phyloP scores from a whole-genome alignment of 2,797 vertebrate species.

The Phataginus tricuspis region DNA sequence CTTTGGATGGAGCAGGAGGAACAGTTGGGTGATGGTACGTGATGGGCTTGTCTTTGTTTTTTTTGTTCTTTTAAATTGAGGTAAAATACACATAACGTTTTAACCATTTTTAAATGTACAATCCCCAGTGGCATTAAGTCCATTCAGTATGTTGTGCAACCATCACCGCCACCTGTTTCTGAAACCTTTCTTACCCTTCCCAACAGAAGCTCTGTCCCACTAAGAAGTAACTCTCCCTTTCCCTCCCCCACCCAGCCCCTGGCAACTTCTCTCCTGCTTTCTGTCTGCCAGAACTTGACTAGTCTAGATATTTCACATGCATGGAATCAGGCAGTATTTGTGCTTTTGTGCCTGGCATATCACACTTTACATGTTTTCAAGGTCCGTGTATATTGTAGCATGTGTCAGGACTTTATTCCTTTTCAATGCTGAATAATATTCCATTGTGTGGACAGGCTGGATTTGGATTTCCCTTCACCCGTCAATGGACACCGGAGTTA shows the following conservation, averaged over 20 bases:
- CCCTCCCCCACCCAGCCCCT: rapidly evolving
- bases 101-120: rapidly evolving
- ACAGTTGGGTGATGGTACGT: rapidly evolving
- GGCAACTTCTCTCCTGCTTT: rapidly evolving
- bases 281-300: background rate
- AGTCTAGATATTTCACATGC: rapidly evolving
- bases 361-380: background rate
- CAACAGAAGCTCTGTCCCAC: background rate
- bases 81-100: background rate
- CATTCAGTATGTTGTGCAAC: rapidly evolving
- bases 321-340: rapidly evolving
- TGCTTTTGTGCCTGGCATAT: background rate
- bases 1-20: background rate
- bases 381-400: rapidly evolving
- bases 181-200: background rate
- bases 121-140: background rate
- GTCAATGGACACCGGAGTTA: rapidly evolving
- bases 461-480: rapidly evolving
- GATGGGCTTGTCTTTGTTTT: background rate
- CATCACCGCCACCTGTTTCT: background rate
- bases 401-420: background rate
- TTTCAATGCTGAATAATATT: background rate
- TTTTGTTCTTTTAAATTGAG: background rate
- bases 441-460: rapidly evolving
- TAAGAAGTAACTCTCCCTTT: rapidly evolving